These are phyloP conservation scores for Eulemur rubriventer DNA, from an alignment of 2,797 vertebrate genomes.

Conservation along the genomic window DNA sequence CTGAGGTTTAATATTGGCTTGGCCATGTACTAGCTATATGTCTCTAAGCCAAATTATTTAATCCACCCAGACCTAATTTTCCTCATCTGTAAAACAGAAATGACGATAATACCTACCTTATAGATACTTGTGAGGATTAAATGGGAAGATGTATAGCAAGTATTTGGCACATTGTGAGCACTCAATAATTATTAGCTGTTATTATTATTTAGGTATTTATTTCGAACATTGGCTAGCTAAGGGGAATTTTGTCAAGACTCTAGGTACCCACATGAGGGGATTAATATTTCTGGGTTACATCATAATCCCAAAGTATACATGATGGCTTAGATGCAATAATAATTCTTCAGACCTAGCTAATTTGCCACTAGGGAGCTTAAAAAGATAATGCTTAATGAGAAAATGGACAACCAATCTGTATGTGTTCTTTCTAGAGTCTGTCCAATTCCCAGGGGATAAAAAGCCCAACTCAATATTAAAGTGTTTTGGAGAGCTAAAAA, in stretches of 20 bases:
- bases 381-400: conserved; percentile 67
- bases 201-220: not conserved
- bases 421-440: conserved; percentile 51
- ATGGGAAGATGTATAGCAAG: not conserved
- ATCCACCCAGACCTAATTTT: not conserved
- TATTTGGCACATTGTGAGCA: not conserved
- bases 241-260: not conserved
- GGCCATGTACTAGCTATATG: not conserved
- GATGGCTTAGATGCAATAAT: conserved; percentile 53
- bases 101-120: not conserved
- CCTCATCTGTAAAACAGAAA: not conserved
- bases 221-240: conserved; percentile 11
- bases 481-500: not conserved
- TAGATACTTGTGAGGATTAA: not conserved
- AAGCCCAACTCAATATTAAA: conserved; percentile 28
- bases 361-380: conserved; percentile 67
- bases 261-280: conserved; percentile 44
- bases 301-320: conserved; percentile 27
- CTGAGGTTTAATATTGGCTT: not conserved
- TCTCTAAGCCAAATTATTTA: not conserved
- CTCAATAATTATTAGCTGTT: not conserved
- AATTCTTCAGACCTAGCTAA: conserved; percentile 58
- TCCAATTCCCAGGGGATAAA: conserved; percentile 15
- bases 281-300: conserved; percentile 51
- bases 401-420: conserved; percentile 48